A percentile compares a stretch with the other conserved stretches of the same genome.
Conservation (phyloP, 2,888 invertebrate genomes). For the Strigamia crassipes region DNA sequence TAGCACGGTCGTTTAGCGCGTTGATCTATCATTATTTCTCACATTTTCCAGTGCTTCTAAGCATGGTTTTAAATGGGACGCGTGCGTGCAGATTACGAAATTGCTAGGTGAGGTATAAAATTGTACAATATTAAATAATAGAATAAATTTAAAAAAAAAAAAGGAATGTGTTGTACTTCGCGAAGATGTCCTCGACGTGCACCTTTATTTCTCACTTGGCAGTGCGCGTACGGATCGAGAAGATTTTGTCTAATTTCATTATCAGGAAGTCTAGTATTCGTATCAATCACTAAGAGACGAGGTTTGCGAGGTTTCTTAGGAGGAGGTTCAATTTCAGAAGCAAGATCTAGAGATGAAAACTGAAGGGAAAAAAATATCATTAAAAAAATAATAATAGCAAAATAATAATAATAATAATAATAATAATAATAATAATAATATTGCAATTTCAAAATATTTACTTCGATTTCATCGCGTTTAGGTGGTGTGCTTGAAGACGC, state of each 20-base stretch:
- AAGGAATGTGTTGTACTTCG: no score
- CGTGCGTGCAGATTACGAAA: neutral
- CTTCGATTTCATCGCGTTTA: neutral
- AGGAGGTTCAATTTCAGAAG: neutral
- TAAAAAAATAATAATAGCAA: neutral
- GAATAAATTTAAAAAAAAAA: no score
- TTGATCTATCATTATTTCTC: neutral
- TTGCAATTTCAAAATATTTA: neutral
- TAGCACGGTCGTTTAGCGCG: neutral
- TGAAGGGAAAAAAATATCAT: neutral
- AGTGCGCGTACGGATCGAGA: neutral
- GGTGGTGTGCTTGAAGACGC: neutral
- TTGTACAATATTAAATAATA: neutral
- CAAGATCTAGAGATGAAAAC: neutral
- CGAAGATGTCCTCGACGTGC: neutral
- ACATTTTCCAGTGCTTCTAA: neutral
- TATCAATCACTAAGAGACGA: neutral
- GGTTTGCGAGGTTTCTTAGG: neutral
- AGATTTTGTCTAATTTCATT: neutral
- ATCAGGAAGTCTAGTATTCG: neutral
- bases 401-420: neutral
- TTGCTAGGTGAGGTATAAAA: neutral
- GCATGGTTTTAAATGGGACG: neutral
- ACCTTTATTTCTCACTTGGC: neutral
- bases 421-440: neutral